Evolutionary conservation across 2,797 vertebrate genomes (phyloP), one percentile per base, ranked within the genome.

Genomic region (Scolopax bukidnonensis): DNA sequence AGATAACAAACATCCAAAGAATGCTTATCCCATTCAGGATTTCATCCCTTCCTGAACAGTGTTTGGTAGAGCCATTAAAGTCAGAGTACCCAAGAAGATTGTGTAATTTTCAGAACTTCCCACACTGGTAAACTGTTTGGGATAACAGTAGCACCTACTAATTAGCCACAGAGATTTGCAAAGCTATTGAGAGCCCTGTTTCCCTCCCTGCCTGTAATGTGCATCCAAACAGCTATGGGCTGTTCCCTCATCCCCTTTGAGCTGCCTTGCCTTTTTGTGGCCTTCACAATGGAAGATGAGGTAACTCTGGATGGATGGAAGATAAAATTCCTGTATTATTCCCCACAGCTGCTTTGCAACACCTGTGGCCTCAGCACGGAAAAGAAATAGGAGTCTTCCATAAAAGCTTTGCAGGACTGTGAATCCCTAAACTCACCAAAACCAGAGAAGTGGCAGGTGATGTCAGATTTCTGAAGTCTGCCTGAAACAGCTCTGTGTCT

Each of bases 401-500:
- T 10, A 45, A 67, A 63, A 67, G 47, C 70, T 84, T 76, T 90
- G 63, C 43, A 67, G 74, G 63, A 67, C 77, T 50, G 10, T 11
- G 14, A 63, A 51, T 73, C 50, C 40, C 47, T 36, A 59, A 54
- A 71, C 38, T 76, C 33, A 23, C 50, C 80, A 54, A 73, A 84
- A 86, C 1, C 56, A 33, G 77, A 60, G 24, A 76, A 84, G 64
- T 0, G 4, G 56, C 74, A 68, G 74, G 51, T 84, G 60, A 84
- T 82, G 67, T 50, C 47, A 41, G 33, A 36, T 67, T 78, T 79
- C 36, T 79, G 70, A 84, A 59, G 59, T 5, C 85, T 54, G 20
- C 78, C 59, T 90, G 70, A 84, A 93, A 54, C 74, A 96, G 93
- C 59, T 69, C 50, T 75, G 80, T 86, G 86, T 94, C 90, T 76